Evolutionary conservation across 2,797 vertebrate genomes (phyloP).

Genomic region (Sitta carolinensis): DNA sequence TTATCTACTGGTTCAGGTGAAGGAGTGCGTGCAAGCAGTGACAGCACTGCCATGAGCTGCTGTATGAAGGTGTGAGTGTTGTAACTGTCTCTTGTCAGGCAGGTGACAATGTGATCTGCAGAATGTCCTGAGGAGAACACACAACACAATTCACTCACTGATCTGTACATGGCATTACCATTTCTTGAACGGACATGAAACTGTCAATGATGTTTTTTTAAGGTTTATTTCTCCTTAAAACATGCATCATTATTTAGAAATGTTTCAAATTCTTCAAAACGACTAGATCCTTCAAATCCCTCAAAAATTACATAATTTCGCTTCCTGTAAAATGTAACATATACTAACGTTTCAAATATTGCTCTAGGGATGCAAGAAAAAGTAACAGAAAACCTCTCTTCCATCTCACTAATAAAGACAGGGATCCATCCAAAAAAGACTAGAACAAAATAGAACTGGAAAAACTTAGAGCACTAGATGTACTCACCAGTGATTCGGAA

Average conservation of each 20-base stretch:
- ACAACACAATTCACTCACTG: neutral
- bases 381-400: neutral
- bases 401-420: neutral
- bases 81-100: slow-evolving; percentile 92
- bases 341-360: neutral
- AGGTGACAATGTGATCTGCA: slow-evolving; percentile 87
- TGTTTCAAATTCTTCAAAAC: neutral
- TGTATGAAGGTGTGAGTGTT: slow-evolving; percentile 91
- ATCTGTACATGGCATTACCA: fast-evolving
- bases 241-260: neutral
- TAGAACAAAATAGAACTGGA: neutral
- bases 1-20: slow-evolving; percentile 91
- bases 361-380: neutral
- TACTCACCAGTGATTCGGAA: slow-evolving; percentile 91
- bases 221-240: neutral
- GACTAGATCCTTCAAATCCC: neutral
- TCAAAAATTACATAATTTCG: neutral
- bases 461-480: neutral
- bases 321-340: neutral
- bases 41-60: slow-evolving; percentile 92
- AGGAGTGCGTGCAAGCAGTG: slow-evolving; percentile 87
- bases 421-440: neutral
- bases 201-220: neutral
- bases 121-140: slow-evolving; percentile 79
- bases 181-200: neutral